Evolutionary conservation across 2,113 vertebrate genomes (phyloP).

Genomic region (Tichodroma muraria): DNA sequence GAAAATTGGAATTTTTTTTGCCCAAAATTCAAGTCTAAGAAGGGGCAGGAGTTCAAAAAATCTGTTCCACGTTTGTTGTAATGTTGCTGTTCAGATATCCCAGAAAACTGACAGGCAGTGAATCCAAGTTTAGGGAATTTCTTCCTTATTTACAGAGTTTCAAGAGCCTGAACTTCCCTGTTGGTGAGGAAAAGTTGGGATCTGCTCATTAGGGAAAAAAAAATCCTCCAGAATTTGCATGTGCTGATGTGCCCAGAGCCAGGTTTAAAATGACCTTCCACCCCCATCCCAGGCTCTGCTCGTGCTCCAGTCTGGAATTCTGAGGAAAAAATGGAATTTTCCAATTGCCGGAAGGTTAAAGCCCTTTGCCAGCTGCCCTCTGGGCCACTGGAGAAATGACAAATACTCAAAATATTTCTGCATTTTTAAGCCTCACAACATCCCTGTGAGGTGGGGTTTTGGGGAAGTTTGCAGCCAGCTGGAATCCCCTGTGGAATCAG

Average conservation of each 20-base stretch:
- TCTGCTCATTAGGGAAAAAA: neutral
- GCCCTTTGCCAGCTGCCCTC: neutral
- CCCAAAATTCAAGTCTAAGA: neutral
- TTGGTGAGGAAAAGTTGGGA: neutral
- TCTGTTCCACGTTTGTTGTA: neutral
- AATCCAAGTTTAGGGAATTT: neutral
- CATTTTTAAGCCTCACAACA: neutral
- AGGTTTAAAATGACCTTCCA: neutral
- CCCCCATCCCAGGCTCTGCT: neutral
- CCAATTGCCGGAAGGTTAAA: neutral
- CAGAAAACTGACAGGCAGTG: neutral
- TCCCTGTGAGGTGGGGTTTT: neutral
- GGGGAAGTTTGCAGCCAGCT: neutral
- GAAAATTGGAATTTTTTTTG: neutral
- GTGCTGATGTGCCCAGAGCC: neutral
- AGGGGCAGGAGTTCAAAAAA: neutral
- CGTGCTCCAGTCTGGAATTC: neutral
- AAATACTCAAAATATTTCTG: neutral
- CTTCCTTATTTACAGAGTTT: neutral
- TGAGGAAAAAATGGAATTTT: neutral
- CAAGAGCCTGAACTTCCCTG: neutral
- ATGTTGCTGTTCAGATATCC: neutral
- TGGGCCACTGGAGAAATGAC: neutral
- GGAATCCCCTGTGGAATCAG: neutral
- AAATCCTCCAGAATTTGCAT: neutral